Evolutionary conservation across 2,797 vertebrate genomes (phyloP).

Genomic region (Melopsittacus undulatus): DNA sequence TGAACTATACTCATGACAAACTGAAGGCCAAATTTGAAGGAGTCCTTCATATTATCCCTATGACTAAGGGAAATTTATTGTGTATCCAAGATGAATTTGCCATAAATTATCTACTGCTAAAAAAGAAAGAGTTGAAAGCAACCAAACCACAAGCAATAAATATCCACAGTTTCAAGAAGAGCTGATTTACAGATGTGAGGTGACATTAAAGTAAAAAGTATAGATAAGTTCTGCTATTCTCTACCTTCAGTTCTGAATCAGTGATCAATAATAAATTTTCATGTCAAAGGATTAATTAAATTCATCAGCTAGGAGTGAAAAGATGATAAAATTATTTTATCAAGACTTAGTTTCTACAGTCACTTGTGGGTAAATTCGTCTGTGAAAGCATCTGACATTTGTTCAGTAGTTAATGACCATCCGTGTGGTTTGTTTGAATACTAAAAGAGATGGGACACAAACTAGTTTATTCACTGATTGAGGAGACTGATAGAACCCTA

Average conservation of each 20-base stretch:
- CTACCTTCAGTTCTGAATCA: not conserved
- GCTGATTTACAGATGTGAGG: not conserved
- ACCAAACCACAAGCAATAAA: not conserved
- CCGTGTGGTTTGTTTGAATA: not conserved
- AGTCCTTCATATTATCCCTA: not conserved
- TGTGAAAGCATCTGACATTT: not conserved
- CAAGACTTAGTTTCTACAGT: not conserved
- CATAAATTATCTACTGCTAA: not conserved
- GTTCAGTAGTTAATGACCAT: not conserved
- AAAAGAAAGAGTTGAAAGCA: not conserved
- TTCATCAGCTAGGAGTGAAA: not conserved
- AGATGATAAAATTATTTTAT: not conserved
- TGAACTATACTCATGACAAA: not conserved
- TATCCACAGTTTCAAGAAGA: not conserved
- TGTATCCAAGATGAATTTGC: not conserved
- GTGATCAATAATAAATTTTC: not conserved
- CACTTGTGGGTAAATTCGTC: not conserved
- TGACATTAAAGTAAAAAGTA: not conserved
- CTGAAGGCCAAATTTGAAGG: not conserved
- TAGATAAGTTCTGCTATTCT: not conserved
- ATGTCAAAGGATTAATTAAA: not conserved
- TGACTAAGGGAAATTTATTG: not conserved
- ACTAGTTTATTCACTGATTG: not conserved
- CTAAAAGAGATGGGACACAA: not conserved
- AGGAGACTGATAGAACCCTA: not conserved